Evolutionary conservation across 2,888 invertebrate species (phyloP), one percentile per base, ranked within the genome.

Genomic region (Phalera bucephala): DNA sequence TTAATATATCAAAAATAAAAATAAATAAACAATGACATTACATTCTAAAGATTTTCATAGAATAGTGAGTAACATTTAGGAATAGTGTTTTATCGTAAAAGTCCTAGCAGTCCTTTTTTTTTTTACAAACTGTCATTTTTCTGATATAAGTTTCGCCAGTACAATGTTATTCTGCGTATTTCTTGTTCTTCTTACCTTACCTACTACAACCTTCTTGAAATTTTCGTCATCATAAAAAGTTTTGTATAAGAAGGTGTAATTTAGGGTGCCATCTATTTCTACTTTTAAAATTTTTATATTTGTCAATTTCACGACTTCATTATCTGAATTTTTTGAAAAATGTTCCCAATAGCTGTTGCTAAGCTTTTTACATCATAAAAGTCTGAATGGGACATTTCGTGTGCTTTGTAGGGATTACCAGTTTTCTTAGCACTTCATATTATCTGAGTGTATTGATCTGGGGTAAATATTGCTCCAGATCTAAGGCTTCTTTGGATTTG

Each of bases 391-490:
- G 17, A n/a, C n/a, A n/a, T n/a, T n/a, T n/a, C n/a, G 5, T 41
- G 23, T 7, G 40, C 35, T 20, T 12, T 32, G 30, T 35, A 47
- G 1, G 42, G 40, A 14, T 15, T 27, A 13, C 40, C 38, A 33
- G 9, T 37, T 30, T 47, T 47, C 21, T 25, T 33, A 11, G 48
- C 35, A 17, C 11, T 38, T 38, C 31, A 36, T 12, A 48, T 44
- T 8, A 36, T 17, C 7, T 8, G 11, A 10, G 30, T 36, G 19
- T 41, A 48, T 13, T 44, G 41, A 10, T 11, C 7, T 15, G 47
- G 47, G 1, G 33, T 10, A 27, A 46, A 44, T 3, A 50, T 44
- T 22, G 50, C 40, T 0, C 50, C 50, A 27, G 44, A 28, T 39
- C 36, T 48, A 10, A 29, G 1, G 12, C 36, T 17, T 31, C 28